Conservation (phyloP, 2,113 vertebrate genomes). For the Silurus asotus region DNA sequence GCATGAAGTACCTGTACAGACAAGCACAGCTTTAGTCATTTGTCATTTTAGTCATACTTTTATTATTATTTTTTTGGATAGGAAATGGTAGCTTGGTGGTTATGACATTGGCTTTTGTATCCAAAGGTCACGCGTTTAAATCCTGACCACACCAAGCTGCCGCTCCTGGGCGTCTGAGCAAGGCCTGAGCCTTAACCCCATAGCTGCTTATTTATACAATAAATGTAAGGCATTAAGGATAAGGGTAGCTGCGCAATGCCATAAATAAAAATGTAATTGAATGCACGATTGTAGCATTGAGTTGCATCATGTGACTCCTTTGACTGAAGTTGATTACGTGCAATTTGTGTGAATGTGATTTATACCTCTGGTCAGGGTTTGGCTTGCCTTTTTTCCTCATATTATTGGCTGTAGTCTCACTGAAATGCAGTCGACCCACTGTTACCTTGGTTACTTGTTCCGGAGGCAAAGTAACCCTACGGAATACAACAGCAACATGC, state of each 20-base stretch:
- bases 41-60: not conserved
- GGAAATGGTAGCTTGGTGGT: too few relatives aligned
- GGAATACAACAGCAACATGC: not conserved
- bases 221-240: too few relatives aligned
- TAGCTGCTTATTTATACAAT: too few relatives aligned
- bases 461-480: conserved; percentile 87
- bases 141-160: too few relatives aligned
- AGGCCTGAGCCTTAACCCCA: too few relatives aligned
- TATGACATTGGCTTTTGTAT: too few relatives aligned
- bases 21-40: not conserved
- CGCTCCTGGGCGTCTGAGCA: too few relatives aligned
- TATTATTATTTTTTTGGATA: too few relatives aligned
- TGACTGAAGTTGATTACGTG: not conserved
- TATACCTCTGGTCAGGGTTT: conserved; percentile 96
- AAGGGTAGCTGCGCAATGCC: too few relatives aligned
- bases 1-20: conserved; percentile 90
- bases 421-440: conserved; percentile 94
- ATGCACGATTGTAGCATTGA: not conserved
- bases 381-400: conserved; percentile 99
- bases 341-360: not conserved
- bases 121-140: too few relatives aligned
- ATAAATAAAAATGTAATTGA: too few relatives aligned
- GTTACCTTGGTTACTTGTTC: conserved; percentile 99
- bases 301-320: not conserved
- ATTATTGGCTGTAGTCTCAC: conserved; percentile 97